Evolutionary conservation across 2,113 vertebrate species (phyloP).

Genomic region (Talpa occidentalis): DNA sequence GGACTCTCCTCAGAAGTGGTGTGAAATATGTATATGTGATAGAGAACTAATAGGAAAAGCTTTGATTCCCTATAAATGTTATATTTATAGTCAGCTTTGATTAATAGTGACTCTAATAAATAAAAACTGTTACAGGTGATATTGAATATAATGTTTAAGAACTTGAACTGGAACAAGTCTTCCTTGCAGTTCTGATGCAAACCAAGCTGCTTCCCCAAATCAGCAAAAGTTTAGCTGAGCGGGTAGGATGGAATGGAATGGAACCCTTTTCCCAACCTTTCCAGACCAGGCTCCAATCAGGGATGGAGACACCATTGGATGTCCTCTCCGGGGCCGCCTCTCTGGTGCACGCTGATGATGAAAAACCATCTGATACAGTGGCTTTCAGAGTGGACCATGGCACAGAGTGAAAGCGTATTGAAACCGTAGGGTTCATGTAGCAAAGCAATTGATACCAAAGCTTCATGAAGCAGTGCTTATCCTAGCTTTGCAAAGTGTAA

Average conservation of each 20-base stretch:
- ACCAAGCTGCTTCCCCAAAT: no score
- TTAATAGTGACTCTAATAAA: neutral
- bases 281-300: conserved; percentile 79
- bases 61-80: neutral
- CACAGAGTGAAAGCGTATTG: neutral
- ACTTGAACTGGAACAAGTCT: no score
- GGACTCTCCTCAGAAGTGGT: neutral
- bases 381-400: neutral
- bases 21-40: neutral
- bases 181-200: no score
- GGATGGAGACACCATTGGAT: conserved; percentile 99
- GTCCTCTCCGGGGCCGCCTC: conserved; percentile 99
- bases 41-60: neutral
- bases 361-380: conserved; percentile 86
- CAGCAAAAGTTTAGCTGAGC: no score
- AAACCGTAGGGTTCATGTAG: neutral
- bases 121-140: neutral
- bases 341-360: conserved; percentile 96
- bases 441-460: neutral
- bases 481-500: neutral
- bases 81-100: neutral
- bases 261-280: neutral
- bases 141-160: neutral
- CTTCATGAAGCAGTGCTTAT: neutral
- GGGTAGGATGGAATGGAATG: neutral